Base-by-base conservation (phyloP, 2,797 vertebrate genomes). In the Craterocephalus amniculus region DNA sequence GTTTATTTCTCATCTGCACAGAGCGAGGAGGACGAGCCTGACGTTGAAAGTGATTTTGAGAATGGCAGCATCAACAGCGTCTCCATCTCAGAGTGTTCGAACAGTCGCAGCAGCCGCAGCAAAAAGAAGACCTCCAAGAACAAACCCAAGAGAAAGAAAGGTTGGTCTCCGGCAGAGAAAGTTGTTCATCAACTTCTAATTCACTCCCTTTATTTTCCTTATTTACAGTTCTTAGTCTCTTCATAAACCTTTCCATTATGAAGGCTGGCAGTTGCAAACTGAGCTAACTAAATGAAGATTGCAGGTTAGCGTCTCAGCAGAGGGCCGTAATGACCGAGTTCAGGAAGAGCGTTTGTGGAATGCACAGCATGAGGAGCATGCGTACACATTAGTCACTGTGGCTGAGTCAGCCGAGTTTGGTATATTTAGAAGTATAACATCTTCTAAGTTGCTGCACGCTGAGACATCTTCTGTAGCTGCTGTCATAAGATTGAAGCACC, bases 21-120 rank as follows among this genome's bases (percentile, higher is more conserved):
- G 98, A 99, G 98, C 60, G 97, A 99, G 90, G 98, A 99, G 58
- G 98, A 99, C 1, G 97, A 99, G 84, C 90, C 97, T 1, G 97
- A 99, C 20, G 96, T 96, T 45, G 98, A 99, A 72, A 99, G 97
- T 4, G 98, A 99, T 74, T 98, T 97, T 0, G 97, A 99, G 43
- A 96, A 98, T 32, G 96, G 95, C 87, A 98, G 97, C 84, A 96
- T 98, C 94, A 97, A 97, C 85, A 98, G 97, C 71, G 94, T 97
- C 64, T 97, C 97, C 0, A 95, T 98, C 64, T 98, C 98, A 0
- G 97, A 99, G 26, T 96, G 98, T 1, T 98, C 98, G 13, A 99
- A 96, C 79, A 97, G 97, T 67, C 96, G 97, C 35, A 97, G 96
- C 83, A 96, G 97, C 84, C 96, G 97, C 71, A 95, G 95, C 89